phyloP scores from a whole-genome alignment of 1,140 invertebrate genomes.

The Caenorhabditis elegans region WBcel235 BX284602.5:8461001-8461500 shows the following conservation, averaged over 20 bases:
- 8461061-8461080: neutral
- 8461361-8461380: slow-evolving; percentile 42
- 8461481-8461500: slow-evolving; percentile 85
- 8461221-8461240: slow-evolving; percentile 22
- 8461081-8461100: neutral
- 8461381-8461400: neutral
- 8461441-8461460: slow-evolving; percentile 88
- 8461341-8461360: slow-evolving; percentile 19
- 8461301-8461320: slow-evolving; percentile 74
- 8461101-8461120: neutral
- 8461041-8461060: neutral
- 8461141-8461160: no score
- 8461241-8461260: slow-evolving; percentile 70
- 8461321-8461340: slow-evolving; percentile 29
- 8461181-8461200: no score
- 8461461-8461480: slow-evolving; percentile 88
- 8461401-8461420: no score
- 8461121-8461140: neutral
- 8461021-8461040: neutral
- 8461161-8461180: no score
- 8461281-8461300: slow-evolving; percentile 71
- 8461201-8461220: neutral
- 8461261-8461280: slow-evolving; percentile 86
- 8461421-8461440: slow-evolving; percentile 73
- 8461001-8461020: slow-evolving; percentile 19